A percentile compares a stretch with the other conserved stretches of the same genome.
Evolutionary conservation across 2,113 vertebrate species (phyloP).

Genomic region (Felis catus): F.catus_Fca126_mat1.0 CM031413.1:16123501-16124000

Average conservation of each 20-base stretch:
- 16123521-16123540: neutral
- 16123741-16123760: rapidly evolving
- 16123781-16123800: neutral
- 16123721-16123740: neutral
- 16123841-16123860: neutral
- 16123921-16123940: neutral
- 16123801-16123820: too few relatives aligned
- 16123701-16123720: neutral
- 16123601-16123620: rapidly evolving
- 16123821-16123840: neutral
- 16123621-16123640: neutral
- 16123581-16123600: too few relatives aligned
- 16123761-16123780: neutral
- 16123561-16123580: too few relatives aligned
- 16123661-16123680: neutral
- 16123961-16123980: neutral
- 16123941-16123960: neutral
- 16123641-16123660: neutral
- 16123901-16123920: neutral
- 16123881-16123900: neutral
- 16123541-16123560: neutral
- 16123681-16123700: neutral
- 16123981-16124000: neutral
- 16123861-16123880: neutral
- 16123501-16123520: neutral